Percentiles rank a stretch among this genome's conserved stretches.
phyloP scores from a whole-genome alignment of 2,797 vertebrate genomes.

The Rhinoraja longicauda region DNA sequence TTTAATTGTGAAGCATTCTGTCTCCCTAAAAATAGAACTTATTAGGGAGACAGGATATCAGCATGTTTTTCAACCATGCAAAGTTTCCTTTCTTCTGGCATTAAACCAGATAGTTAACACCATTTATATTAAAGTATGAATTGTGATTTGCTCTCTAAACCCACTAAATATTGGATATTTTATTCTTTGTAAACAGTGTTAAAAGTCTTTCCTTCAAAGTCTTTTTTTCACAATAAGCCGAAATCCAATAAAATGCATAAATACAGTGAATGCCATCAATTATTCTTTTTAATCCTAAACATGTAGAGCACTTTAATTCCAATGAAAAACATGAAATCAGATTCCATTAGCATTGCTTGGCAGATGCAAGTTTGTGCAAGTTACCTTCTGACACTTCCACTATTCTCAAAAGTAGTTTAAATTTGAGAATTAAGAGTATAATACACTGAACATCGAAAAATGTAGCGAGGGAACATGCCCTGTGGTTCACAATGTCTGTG shows the following conservation, averaged over 20 bases:
- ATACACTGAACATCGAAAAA: too few relatives aligned
- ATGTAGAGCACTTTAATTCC: not conserved
- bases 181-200: not conserved
- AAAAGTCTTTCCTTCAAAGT: not conserved
- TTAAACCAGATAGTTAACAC: not conserved
- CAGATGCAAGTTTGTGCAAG: not conserved
- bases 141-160: not conserved
- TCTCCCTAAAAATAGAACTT: not conserved
- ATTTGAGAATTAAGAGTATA: not conserved
- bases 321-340: not conserved
- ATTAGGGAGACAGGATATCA: not conserved
- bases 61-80: not conserved
- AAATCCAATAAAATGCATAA: not conserved
- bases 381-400: not conserved
- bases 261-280: not conserved
- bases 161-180: not conserved
- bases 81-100: not conserved
- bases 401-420: not conserved
- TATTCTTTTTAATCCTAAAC: not conserved
- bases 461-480: too few relatives aligned
- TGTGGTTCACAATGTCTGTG: too few relatives aligned
- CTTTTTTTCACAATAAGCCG: not conserved
- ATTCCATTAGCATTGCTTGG: not conserved
- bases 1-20: not conserved
- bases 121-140: conserved; percentile 1